These are phyloP conservation scores for Dolichallabes microphthalmus DNA, from an alignment of 2,113 vertebrate species.

Conservation along the genomic window DNA sequence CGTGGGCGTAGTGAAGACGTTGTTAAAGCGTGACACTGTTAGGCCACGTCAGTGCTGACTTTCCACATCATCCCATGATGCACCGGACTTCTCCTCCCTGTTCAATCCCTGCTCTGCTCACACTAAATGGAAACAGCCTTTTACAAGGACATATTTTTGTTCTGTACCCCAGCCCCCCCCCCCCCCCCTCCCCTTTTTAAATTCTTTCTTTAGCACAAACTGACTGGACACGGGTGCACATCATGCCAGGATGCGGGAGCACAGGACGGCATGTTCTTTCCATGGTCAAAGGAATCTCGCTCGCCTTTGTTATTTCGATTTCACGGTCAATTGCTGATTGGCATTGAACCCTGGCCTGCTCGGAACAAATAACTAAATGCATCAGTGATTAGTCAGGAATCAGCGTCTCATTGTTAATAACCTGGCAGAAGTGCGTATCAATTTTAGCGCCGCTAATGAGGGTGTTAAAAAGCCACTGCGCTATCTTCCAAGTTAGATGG, in stretches of 20 bases:
- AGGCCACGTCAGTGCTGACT: slow-evolving; percentile 11
- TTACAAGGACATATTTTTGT: slow-evolving; percentile 10
- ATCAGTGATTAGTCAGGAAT: slow-evolving; percentile 12
- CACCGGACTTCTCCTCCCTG: background rate
- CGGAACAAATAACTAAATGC: slow-evolving; percentile 7
- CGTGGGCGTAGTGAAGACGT: background rate
- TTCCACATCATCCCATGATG: slow-evolving; percentile 22
- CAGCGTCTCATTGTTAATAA: background rate
- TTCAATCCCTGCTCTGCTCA: background rate
- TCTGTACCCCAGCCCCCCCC: background rate
- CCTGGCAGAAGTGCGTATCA: slow-evolving; percentile 7
- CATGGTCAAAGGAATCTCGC: background rate
- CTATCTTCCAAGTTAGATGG: background rate
- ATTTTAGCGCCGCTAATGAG: slow-evolving; percentile 27
- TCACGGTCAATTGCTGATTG: background rate
- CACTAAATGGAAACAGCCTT: slow-evolving; percentile 3
- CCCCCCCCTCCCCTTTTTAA: background rate
- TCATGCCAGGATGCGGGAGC: slow-evolving; percentile 1
- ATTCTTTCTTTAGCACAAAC: background rate
- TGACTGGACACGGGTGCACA: background rate
- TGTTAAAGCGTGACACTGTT: slow-evolving; percentile 12
- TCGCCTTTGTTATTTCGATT: background rate
- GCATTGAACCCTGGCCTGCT: background rate
- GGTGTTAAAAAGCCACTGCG: slow-evolving; percentile 1
- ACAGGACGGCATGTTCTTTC: background rate